phyloP scores from a whole-genome alignment of 2,888 invertebrate genomes.

The Prenolepis imparis region DNA sequence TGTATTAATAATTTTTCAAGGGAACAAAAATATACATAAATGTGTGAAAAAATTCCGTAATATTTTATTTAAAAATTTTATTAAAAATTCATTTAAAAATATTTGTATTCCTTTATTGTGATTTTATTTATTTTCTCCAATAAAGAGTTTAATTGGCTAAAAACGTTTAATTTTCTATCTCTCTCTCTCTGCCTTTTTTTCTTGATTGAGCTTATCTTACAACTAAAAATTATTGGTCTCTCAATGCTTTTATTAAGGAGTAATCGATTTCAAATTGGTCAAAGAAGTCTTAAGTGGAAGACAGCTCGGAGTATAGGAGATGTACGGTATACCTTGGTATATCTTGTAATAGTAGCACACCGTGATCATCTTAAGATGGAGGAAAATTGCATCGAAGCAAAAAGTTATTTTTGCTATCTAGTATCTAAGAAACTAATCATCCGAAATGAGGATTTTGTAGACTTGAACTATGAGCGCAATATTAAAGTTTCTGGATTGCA shows the following conservation, averaged over 20 bases:
- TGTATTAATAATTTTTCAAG: neutral
- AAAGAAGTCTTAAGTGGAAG: neutral
- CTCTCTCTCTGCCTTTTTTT: neutral
- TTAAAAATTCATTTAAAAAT: neutral
- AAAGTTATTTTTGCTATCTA: constrained; percentile 4
- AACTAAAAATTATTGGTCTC: neutral
- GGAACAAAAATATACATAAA: neutral
- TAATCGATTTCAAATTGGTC: neutral
- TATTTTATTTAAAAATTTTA: neutral
- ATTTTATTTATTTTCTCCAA: neutral
- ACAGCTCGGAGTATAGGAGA: neutral
- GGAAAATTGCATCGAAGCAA: neutral
- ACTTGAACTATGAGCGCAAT: neutral
- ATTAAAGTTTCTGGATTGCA: neutral
- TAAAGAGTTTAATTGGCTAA: neutral
- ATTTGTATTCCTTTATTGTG: neutral
- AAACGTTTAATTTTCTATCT: neutral
- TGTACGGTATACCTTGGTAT: neutral
- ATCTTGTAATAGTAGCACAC: neutral
- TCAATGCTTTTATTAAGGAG: constrained; percentile 17
- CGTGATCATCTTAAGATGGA: neutral
- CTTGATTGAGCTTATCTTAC: neutral
- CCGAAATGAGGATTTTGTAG: neutral
- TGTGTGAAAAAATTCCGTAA: neutral
- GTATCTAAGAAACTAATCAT: neutral